Evolutionary conservation across 2,797 vertebrate genomes (phyloP), one percentile per base, ranked within the genome.

Genomic region (Triplophysa yarkandensis): DNA sequence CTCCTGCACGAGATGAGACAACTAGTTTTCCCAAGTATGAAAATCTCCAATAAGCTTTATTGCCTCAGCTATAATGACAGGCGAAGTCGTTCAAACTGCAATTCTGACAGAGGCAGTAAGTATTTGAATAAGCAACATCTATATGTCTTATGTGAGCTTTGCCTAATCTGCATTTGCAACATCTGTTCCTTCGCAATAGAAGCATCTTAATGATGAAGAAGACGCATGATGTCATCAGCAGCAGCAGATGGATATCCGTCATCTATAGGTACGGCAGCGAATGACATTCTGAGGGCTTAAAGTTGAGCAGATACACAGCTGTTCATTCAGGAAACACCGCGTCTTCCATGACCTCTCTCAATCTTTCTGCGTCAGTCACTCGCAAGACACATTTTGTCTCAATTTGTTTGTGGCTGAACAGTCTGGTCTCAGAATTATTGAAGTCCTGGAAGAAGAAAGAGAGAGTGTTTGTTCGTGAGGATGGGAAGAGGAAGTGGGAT

Each of bases 191-290:
- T 48, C 30, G 32, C 43, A 25, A 55, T 62, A 66, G 63, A 76
- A 76, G 69, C 34, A 30, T 48, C 79, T 80, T 81, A 83, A 83
- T 80, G 79, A 80, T 71, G 79, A 80, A 71, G 48, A 62, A 83
- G 73, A 80, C 61, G 58, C 65, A 79, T 71, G 81, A 75, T 78
- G 79, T 74, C 73, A 83, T 80, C 79, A 80, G 66, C 50, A 16
- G 61, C 46, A 81, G 54, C 81, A 83, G 81, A 83, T 83, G 81
- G 79, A 79, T 78, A 74, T 79, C 73, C 52, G 69, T 71, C 72
- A 71, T 81, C 79, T 78, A 80, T 77, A 83, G 81, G 81, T 83
- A 77, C 79, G 58, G 77, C 69, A 64, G 77, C 70, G 71, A 80
- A 77, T 80, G 77, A 83, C 74, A 78, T 81, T 71, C 61, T 64